Conservation (phyloP, 2,113 vertebrate species). For the Oreochromis spilurus region DNA sequence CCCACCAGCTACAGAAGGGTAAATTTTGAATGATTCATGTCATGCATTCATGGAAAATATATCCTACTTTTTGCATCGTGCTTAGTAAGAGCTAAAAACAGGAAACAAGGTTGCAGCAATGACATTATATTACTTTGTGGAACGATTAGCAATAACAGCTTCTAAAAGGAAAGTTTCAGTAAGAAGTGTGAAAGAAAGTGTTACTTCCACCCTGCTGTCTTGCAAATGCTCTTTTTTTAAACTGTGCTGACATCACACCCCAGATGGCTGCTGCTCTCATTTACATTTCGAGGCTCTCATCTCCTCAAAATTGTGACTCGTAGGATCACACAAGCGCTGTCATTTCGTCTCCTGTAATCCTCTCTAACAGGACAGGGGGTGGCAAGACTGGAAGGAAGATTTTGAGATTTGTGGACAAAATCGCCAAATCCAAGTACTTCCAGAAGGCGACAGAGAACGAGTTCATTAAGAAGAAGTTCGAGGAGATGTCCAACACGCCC, state of each 20-base stretch:
- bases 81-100: background rate
- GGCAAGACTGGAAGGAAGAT: slow-evolving; percentile 80
- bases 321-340: background rate
- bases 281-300: background rate
- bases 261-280: slow-evolving; percentile 34
- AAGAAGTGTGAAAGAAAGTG: background rate
- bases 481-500: slow-evolving; percentile 86
- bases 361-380: slow-evolving; percentile 47
- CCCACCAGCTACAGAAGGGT: slow-evolving; percentile 69
- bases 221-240: slow-evolving; percentile 2
- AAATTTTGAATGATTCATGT: slow-evolving; percentile 5
- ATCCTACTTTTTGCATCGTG: background rate
- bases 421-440: slow-evolving; percentile 87
- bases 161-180: background rate
- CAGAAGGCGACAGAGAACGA: slow-evolving; percentile 86
- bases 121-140: background rate
- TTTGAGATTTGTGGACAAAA: slow-evolving; percentile 87
- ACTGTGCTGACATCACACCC: background rate
- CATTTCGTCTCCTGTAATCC: background rate
- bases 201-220: background rate
- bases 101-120: background rate
- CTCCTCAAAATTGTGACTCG: background rate
- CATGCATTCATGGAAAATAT: background rate
- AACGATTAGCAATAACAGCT: background rate
- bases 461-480: slow-evolving; percentile 88